Base-by-base conservation (phyloP, 1,140 invertebrate genomes). In the Magallana gigas region DNA sequence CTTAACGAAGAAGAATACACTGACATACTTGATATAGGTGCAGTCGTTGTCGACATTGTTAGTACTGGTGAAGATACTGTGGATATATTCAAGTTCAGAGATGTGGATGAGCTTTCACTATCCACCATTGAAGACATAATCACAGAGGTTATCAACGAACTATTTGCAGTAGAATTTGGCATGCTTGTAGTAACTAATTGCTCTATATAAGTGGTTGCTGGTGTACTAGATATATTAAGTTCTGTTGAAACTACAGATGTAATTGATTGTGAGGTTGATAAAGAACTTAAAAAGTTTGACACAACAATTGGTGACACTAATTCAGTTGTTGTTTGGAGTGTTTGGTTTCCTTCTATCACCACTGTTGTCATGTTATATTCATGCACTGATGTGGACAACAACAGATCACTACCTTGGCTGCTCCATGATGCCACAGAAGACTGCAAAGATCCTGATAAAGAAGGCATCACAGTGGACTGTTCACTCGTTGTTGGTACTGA, bases 41-140 rank as follows among this genome's bases (percentile, higher is more conserved):
- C 68, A 76, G 23, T 12, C 36, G 12, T 76, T 76, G 68, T 76
- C 23, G 68, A 76, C 23, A 29, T 76, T 76, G 68, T 76, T 36
- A 76, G 68, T 76, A 76, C 68, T 36, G 60, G 8, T 16, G 60
- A 16, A n/a, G 60, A 62, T 14, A 62, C 60, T 5, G 0, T n/a
- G 12, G 60, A 62, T 14, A 62, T 12, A 62, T 71, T 23, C 23
- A 23, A 11, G 23, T 4, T 76, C 68, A 76, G 8, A 29, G 23
- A 11, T 76, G 68, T 76, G 8, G 68, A 76, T 12, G 36, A 29
- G 68, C 68, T 76, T 29, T 29, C 68, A 76, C 18, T 76, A 76
- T 29, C 23, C 8, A 29, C 8, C 12, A 12, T 29, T 18, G 68
- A 29, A 12, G 68, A 8, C 11, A 9, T 76, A 23, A 76, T 12